Conservation (phyloP, 2,888 invertebrate genomes). For the Melanostoma scalare region DNA sequence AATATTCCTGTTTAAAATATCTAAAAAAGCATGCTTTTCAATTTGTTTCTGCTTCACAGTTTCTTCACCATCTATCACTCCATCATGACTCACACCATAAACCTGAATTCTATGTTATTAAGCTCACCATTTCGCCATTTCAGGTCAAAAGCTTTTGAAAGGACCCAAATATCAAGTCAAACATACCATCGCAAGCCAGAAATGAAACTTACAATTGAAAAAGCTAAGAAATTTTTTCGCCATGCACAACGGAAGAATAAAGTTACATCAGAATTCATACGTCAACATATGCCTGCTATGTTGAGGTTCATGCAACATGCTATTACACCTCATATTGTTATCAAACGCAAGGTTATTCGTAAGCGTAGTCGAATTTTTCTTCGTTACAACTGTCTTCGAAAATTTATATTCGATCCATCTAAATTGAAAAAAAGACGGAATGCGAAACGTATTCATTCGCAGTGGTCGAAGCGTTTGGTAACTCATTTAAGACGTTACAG, state of each 20-base stretch:
- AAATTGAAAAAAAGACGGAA: conserved; percentile 75
- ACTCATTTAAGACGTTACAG: conserved; percentile 74
- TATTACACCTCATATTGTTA: conserved; percentile 76
- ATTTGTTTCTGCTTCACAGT: too few species aligned
- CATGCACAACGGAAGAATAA: conserved; percentile 77
- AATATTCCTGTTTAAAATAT: too few species aligned
- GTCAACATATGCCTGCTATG: conserved; percentile 76
- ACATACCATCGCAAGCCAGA: background rate
- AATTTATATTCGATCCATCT: conserved; percentile 78
- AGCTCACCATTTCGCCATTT: conserved; percentile 40
- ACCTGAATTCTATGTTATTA: background rate
- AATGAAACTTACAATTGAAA: conserved; percentile 69
- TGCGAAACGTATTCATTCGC: conserved; percentile 75
- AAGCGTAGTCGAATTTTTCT: conserved; percentile 75
- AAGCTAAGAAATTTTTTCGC: conserved; percentile 75
- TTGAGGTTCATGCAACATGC: conserved; percentile 78
- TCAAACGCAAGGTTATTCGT: conserved; percentile 77
- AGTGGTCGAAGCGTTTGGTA: conserved; percentile 78
- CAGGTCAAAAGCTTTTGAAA: conserved; percentile 47
- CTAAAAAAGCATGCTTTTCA: too few species aligned
- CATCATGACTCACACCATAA: background rate
- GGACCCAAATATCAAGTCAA: background rate
- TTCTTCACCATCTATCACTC: too few species aligned
- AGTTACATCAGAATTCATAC: conserved; percentile 76
- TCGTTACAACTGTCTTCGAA: conserved; percentile 74